Evolutionary conservation across 2,797 vertebrate genomes (phyloP), one percentile per base, ranked within the genome.

Genomic region (Xiphophorus birchmanni): DNA sequence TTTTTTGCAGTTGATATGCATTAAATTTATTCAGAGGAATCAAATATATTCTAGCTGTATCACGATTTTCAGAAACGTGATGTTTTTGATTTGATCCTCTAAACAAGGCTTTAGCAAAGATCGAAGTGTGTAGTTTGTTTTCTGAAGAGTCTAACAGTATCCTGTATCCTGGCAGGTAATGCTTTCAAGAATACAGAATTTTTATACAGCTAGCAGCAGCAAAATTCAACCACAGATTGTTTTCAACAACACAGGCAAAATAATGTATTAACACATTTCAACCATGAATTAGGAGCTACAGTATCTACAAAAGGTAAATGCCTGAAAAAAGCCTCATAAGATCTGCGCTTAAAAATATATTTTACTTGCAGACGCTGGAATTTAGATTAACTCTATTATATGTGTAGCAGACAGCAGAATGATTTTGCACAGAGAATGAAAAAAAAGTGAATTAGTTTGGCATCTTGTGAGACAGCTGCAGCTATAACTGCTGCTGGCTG

Each of bases 1-100:
- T 54, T 73, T 47, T 50, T 77, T 81, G 45, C 54, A 37, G 76
- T 65, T 56, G 9, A 23, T 75, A 80, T 88, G 23, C 74, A 50
- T 37, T 76, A 42, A 71, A 44, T 26, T 35, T 72, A 45, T 71
- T 6, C 18, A 71, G 12, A 74, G n/a, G 52, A 69, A 52, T 52
- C 45, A 44, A n/a, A 52, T n/a, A 65, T n/a, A 29, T 48, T 71
- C 13, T 45, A 44, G 44, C 69, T 47, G 13, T 6, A 47, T 47
- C n/a, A 45, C 5, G 0, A 17, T n/a, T 72, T 47, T 44, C 42
- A 45, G 42, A n/a, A 29, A 47, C 29, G 26, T 15, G 11, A 44
- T n/a, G 11, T n/a, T 26, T 45, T 71, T 44, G 12, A n/a, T 71
- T 71, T n/a, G 23, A 71, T 44, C 67, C 23, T 71, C 23, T n/a